A percentile compares a stretch with the other conserved stretches of the same genome.
These are phyloP conservation scores for Melanargia galathea DNA, from an alignment of 2,888 invertebrate genomes.

Conservation along the genomic window DNA sequence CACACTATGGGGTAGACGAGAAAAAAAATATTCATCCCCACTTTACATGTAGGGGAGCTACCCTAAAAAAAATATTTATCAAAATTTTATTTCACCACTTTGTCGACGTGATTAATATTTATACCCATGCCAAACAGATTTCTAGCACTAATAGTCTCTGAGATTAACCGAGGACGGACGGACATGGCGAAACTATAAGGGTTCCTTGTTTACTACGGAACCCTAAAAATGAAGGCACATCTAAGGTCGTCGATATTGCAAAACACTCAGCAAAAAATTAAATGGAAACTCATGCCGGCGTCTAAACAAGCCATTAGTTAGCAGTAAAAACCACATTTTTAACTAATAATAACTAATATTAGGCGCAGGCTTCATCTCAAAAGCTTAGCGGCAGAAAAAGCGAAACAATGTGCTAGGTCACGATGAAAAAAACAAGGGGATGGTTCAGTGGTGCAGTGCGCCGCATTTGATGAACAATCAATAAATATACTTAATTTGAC, in stretches of 20 bases:
- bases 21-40: no score
- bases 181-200: no score
- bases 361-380: constrained; percentile 51
- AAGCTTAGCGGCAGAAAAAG: constrained; percentile 42
- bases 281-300: constrained; percentile 32
- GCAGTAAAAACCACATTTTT: constrained; percentile 49
- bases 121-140: no score
- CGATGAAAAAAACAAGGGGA: constrained; percentile 46
- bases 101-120: no score
- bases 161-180: no score
- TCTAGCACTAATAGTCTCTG: no score
- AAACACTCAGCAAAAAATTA: constrained; percentile 24
- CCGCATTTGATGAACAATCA: constrained; percentile 24
- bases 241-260: background rate
- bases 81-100: no score
- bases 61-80: no score
- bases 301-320: constrained; percentile 43
- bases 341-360: constrained; percentile 54
- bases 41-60: no score
- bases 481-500: background rate
- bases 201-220: no score
- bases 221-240: no score
- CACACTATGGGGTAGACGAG: no score
- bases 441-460: constrained; percentile 33
- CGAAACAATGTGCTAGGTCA: constrained; percentile 53